Evolutionary conservation across 1,140 invertebrate genomes (phyloP).

Genomic region (Melitaea cinxia): DNA sequence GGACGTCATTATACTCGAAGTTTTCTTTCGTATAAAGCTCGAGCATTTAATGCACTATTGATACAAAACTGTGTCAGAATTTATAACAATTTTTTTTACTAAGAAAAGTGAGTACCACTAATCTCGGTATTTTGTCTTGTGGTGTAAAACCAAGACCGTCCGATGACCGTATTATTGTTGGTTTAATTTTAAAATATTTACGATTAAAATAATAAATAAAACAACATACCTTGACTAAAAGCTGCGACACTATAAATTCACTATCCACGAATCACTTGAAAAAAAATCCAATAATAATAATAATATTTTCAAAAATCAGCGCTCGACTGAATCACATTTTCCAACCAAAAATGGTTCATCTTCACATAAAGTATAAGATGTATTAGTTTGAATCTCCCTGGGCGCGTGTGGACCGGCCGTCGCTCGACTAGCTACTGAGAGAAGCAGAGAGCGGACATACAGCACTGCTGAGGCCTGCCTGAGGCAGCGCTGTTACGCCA

Average conservation of each 20-base stretch:
- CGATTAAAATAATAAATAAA: neutral
- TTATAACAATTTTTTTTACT: too few relatives aligned
- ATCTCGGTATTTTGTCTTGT: too few relatives aligned
- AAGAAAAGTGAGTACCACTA: too few relatives aligned
- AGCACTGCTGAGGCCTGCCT: too few relatives aligned
- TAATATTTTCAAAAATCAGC: conserved; percentile 18
- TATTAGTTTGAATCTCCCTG: neutral
- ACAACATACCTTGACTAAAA: conserved; percentile 14
- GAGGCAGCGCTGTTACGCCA: too few relatives aligned
- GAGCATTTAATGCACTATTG: too few relatives aligned
- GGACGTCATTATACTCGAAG: too few relatives aligned
- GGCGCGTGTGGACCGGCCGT: conserved; percentile 1
- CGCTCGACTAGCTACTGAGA: conserved; percentile 9
- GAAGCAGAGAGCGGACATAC: neutral
- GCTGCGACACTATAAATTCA: conserved; percentile 40
- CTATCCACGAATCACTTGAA: conserved; percentile 44
- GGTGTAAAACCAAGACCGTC: too few relatives aligned
- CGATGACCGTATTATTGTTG: too few relatives aligned
- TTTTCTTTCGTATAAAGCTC: too few relatives aligned
- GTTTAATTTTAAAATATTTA: neutral
- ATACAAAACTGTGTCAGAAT: too few relatives aligned
- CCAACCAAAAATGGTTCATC: conserved; percentile 74
- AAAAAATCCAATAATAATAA: conserved; percentile 42
- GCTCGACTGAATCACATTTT: conserved; percentile 74
- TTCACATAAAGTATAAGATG: conserved; percentile 35